Evolutionary conservation across 1,140 invertebrate species (phyloP).

Genomic region (Cyclina sinensis): DNA sequence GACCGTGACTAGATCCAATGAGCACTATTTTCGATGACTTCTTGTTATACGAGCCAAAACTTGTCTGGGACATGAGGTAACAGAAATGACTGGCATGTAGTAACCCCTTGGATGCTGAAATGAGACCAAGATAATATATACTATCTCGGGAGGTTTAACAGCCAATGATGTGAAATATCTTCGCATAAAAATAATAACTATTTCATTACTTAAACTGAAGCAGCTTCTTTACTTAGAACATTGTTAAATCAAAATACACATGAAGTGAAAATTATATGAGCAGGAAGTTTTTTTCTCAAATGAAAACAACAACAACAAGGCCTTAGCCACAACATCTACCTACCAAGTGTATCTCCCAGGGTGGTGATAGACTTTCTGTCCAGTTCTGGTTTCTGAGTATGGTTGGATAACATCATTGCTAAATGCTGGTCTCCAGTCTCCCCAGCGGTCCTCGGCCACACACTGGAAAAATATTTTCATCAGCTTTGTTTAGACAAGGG

Average conservation of each 20-base stretch:
- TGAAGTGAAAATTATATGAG: no score
- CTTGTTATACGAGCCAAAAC: conserved; percentile 90
- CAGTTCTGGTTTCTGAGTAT: conserved; percentile 91
- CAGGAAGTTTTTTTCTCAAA: no score
- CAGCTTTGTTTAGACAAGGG: no score
- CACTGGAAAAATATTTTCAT: conserved; percentile 87
- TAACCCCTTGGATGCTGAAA: conserved; percentile 89
- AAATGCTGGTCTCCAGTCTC: conserved; percentile 98
- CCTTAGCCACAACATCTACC: conserved; percentile 66
- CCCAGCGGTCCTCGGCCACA: conserved; percentile 95
- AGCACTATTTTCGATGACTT: conserved; percentile 91
- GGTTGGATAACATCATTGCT: conserved; percentile 97
- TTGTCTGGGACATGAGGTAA: conserved; percentile 95
- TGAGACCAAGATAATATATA: background rate
- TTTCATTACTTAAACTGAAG: no score
- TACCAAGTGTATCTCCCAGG: conserved; percentile 90
- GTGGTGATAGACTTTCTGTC: conserved; percentile 94
- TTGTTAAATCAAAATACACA: no score
- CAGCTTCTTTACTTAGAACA: no score
- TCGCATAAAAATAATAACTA: no score
- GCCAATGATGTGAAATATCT: no score
- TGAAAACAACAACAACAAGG: no score
- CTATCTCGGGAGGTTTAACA: no score
- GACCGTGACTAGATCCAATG: conserved; percentile 90
- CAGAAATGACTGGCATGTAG: conserved; percentile 97